Evolutionary conservation across 2,888 invertebrate species (phyloP).

Genomic region (Stenodema calcarata): DNA sequence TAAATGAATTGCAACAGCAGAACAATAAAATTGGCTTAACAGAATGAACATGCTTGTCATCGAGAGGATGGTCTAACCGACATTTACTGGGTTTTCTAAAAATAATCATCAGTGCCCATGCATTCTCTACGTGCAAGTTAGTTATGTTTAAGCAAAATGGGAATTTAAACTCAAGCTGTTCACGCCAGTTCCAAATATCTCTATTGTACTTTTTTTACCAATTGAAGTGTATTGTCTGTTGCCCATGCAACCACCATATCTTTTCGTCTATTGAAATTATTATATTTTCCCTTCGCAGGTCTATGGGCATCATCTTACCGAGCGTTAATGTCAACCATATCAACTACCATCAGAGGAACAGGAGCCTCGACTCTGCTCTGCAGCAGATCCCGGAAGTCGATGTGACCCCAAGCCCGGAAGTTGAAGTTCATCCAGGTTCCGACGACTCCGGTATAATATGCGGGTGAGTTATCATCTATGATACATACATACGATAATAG

Average conservation of each 20-base stretch:
- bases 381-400: slow-evolving; percentile 89
- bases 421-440: slow-evolving; percentile 67
- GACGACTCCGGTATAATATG: slow-evolving; percentile 81
- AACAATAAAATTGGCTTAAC: too few relatives aligned
- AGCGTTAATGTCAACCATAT: slow-evolving; percentile 66
- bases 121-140: too few relatives aligned
- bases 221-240: too few relatives aligned
- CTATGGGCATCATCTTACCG: slow-evolving; percentile 71
- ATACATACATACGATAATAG: background rate
- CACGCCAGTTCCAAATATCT: too few relatives aligned
- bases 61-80: too few relatives aligned
- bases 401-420: slow-evolving; percentile 71
- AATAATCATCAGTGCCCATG: too few relatives aligned
- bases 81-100: too few relatives aligned
- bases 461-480: slow-evolving; percentile 63
- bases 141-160: too few relatives aligned
- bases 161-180: too few relatives aligned
- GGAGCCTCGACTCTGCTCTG: slow-evolving; percentile 87
- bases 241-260: background rate
- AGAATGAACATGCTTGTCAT: too few relatives aligned
- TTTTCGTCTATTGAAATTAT: background rate
- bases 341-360: slow-evolving; percentile 84
- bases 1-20: too few relatives aligned
- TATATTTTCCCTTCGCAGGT: slow-evolving; percentile 61
- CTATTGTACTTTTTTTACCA: too few relatives aligned